Percentiles rank a stretch among this genome's conserved stretches.
Evolutionary conservation across 2,797 vertebrate genomes (phyloP).

Genomic region (Euphonia xanthogaster): DNA sequence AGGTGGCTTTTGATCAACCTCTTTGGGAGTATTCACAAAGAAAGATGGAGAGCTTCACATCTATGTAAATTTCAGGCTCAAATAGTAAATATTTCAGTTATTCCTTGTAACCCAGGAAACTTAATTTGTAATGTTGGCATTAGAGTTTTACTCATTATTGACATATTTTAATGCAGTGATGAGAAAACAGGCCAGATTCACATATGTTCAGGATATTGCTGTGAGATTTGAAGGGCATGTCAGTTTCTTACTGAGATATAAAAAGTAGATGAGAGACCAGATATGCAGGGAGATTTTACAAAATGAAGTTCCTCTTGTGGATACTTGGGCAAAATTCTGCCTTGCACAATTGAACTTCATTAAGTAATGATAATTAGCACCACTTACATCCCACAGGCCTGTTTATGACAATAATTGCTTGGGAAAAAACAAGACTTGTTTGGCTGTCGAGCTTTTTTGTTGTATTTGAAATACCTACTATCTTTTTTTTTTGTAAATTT

Average conservation of each 20-base stretch:
- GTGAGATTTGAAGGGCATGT: background rate
- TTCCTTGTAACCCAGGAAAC: background rate
- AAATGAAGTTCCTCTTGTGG: background rate
- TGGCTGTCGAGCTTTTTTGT: background rate
- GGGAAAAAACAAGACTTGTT: background rate
- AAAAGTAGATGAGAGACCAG: background rate
- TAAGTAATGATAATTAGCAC: background rate
- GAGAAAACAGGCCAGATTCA: background rate
- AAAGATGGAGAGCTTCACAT: background rate
- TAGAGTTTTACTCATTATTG: background rate
- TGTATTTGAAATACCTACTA: background rate
- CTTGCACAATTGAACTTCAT: background rate
- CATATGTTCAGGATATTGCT: background rate
- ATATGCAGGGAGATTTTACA: background rate
- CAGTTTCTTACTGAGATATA: background rate
- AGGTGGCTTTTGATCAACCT: background rate
- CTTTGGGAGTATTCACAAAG: background rate
- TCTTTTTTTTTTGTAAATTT: background rate
- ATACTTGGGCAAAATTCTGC: background rate
- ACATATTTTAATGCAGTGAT: background rate
- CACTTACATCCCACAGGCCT: background rate
- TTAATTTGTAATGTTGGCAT: background rate
- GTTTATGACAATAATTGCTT: background rate
- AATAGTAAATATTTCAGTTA: background rate
- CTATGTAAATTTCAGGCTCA: background rate